Percentiles rank a stretch among this genome's conserved stretches.
Evolutionary conservation across 2,888 invertebrate genomes (phyloP).

Genomic region (Xestia c-nigrum): DNA sequence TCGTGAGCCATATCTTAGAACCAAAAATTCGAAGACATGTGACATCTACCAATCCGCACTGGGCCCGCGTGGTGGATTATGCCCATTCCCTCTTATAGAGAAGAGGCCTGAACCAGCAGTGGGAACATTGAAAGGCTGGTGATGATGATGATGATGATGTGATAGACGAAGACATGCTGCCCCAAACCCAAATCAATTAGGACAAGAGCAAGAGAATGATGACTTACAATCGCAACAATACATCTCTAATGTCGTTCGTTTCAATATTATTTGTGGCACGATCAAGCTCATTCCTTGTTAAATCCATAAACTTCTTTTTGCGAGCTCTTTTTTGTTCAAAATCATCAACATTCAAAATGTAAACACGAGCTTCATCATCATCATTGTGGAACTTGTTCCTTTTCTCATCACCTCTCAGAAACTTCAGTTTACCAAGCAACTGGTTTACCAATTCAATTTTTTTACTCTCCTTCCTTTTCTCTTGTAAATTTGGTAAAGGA

Average conservation of each 20-base stretch:
- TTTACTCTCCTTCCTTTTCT: not conserved
- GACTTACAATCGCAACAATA: slow-evolving; percentile 45
- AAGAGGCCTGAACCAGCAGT: no score
- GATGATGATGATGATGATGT: no score
- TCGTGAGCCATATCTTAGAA: no score
- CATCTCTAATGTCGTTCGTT: not conserved
- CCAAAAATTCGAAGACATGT: no score
- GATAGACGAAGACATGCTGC: no score
- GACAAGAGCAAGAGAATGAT: no score
- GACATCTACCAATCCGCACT: no score
- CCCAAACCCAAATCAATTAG: no score
- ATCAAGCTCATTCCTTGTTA: slow-evolving; percentile 33
- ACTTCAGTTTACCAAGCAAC: slow-evolving; percentile 30
- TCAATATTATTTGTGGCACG: not conserved
- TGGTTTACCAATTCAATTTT: not conserved
- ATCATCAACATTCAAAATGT: slow-evolving; percentile 33
- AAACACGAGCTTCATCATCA: slow-evolving; percentile 37
- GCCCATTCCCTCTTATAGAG: no score
- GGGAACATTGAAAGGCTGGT: no score
- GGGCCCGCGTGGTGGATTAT: no score
- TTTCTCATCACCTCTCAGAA: slow-evolving; percentile 19
- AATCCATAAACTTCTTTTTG: slow-evolving; percentile 34
- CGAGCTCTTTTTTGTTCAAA: slow-evolving; percentile 8
- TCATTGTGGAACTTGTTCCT: slow-evolving; percentile 5
- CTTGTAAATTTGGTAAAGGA: slow-evolving; percentile 17